Base-by-base conservation (phyloP, 2,113 vertebrate genomes). In the Halichoerus grypus region DNA sequence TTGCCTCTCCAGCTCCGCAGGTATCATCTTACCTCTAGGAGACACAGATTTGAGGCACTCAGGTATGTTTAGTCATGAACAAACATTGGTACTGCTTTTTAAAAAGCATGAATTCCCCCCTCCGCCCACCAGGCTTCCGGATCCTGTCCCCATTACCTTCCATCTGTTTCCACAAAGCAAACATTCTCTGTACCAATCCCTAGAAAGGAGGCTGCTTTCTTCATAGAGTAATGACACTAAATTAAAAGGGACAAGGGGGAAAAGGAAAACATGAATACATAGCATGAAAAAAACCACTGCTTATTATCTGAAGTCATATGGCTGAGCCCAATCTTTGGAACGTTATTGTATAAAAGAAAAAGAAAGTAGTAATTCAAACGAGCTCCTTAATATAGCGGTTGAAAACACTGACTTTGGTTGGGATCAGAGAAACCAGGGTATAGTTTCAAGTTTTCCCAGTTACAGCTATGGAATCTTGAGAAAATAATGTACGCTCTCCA, bases 1-100 rank as follows among this genome's bases (percentile, higher is more conserved):
- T 98, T 98, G 98, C 97, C 98, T 99, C 98, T 99, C 99, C 98
- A 99, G 98, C 98, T 99, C 99, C 65, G 99, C 98, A 81, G 99
- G 99, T 98, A 99, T 99, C 99, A 99, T 99, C 98, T 99, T 99
- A 95, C 99, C 99, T 98, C 99, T 99, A 98, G 97, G 94, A 98
- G 96, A 98, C 96, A 99, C 91, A 99, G 97, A 98, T 98, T 98
- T 98, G 98, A 98, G 98, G 98, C 92, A 96, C 98, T 98, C 95
- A 97, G 98, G 99, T 98, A 98, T 92, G 83, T 97, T 97, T 88
- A 95, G 95, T 13, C 91, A 61, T 79, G 95, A 94, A 83, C 2
- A 93, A 88, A 96, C 88, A 97, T 87, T 36, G 86, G 91, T 90
- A 93, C 67, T 96, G 92, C 97, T 98, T 96, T 98, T 96, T 55